Evolutionary conservation across 1,140 invertebrate species (phyloP).

Genomic region (Trachymyrmex cornetzi): DNA sequence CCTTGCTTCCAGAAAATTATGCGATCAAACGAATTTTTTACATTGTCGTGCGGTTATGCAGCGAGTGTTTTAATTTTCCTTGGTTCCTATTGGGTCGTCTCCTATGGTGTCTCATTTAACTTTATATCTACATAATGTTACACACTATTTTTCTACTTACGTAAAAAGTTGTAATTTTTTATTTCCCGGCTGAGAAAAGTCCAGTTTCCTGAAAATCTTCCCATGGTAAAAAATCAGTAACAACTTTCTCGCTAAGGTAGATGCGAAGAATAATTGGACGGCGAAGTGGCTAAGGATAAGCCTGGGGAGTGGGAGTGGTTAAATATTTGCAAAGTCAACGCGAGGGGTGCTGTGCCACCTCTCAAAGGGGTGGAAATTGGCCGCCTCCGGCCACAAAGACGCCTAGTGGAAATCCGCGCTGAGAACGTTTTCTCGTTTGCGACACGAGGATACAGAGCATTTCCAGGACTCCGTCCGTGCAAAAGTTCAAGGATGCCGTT

Average conservation of each 20-base stretch:
- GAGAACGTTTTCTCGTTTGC: constrained; percentile 52
- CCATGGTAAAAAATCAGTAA: constrained; percentile 21
- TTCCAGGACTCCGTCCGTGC: not conserved
- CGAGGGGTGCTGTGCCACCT: constrained; percentile 27
- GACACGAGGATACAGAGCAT: constrained; percentile 43
- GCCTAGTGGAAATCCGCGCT: constrained; percentile 50
- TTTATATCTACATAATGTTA: not conserved
- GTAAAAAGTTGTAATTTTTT: not conserved
- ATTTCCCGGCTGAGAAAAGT: not conserved
- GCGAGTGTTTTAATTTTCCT: not conserved
- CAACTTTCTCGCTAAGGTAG: constrained; percentile 19
- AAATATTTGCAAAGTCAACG: constrained; percentile 65
- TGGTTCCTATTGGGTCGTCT: not conserved
- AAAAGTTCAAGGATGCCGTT: constrained; percentile 15
- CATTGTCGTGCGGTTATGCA: not conserved
- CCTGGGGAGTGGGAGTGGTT: constrained; percentile 7
- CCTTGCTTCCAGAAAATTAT: not conserved
- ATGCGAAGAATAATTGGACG: constrained; percentile 59
- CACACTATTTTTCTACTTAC: not conserved
- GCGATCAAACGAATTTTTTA: not conserved
- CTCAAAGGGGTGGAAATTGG: constrained; percentile 55
- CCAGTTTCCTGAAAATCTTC: not conserved
- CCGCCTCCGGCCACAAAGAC: constrained; percentile 60
- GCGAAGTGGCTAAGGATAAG: constrained; percentile 52
- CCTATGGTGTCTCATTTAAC: not conserved